A percentile compares a stretch with the other conserved stretches of the same genome.
These are phyloP conservation scores for Trichechus manatus DNA, from an alignment of 2,113 vertebrate genomes.

Conservation along the genomic window DNA sequence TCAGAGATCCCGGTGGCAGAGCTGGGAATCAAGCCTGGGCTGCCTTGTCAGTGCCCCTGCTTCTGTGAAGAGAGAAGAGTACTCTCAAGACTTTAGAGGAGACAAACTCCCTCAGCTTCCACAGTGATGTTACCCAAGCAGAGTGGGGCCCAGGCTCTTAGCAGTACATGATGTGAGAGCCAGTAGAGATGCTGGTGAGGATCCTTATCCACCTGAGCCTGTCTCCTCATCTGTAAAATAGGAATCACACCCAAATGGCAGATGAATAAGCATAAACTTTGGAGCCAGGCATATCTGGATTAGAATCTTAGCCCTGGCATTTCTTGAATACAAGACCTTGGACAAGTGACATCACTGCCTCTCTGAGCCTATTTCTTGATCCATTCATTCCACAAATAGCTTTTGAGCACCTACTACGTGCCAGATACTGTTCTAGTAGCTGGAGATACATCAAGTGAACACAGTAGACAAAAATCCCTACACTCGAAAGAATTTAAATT, in stretches of 20 bases:
- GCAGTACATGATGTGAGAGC: not conserved
- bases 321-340: not conserved
- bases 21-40: not conserved
- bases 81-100: not conserved
- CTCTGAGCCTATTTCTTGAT: not conserved
- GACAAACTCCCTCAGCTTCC: slow-evolving; percentile 7
- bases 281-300: not conserved
- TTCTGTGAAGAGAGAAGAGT: slow-evolving; percentile 3
- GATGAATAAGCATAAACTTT: not conserved
- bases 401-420: not conserved
- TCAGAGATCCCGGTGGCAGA: not conserved
- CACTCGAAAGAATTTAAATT: not conserved
- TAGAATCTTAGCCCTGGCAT: not conserved
- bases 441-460: not conserved
- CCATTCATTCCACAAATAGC: slow-evolving; percentile 12
- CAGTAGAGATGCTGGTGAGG: not conserved
- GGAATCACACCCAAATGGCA: not conserved
- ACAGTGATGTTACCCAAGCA: not conserved
- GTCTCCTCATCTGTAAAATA: not conserved
- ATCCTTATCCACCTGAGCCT: not conserved
- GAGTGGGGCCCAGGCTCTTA: not conserved
- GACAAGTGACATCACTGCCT: not conserved
- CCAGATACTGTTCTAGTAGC: not conserved
- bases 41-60: not conserved
- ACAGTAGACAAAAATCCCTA: not conserved